A percentile compares a stretch with the other conserved stretches of the same genome.
Conservation (phyloP, 2,113 vertebrate genomes). For the Campylomormyrus numenius region DNA sequence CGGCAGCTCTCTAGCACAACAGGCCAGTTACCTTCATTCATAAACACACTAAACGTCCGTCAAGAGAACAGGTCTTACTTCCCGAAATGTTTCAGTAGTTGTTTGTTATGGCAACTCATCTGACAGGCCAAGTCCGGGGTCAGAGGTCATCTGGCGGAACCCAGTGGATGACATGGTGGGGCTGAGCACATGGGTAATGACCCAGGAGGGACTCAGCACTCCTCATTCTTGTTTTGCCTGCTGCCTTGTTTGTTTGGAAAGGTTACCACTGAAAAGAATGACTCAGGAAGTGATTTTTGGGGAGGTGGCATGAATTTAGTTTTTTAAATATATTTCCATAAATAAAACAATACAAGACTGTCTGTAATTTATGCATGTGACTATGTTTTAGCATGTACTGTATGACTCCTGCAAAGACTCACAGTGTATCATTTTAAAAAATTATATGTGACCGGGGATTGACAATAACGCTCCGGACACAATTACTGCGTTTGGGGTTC, state of each 20-base stretch:
- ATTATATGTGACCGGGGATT: not conserved
- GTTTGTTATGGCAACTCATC: conserved; percentile 18
- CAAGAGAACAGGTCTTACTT: not conserved
- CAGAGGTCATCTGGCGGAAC: not conserved
- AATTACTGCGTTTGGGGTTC: too few species aligned
- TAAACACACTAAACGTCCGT: not conserved
- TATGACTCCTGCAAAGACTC: not conserved
- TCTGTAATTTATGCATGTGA: not conserved
- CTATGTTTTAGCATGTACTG: not conserved
- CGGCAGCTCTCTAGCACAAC: not conserved
- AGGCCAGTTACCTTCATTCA: conserved; percentile 7
- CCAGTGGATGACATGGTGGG: not conserved
- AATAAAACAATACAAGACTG: not conserved
- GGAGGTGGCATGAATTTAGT: not conserved
- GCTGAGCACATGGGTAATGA: not conserved
- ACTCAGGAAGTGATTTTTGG: not conserved
- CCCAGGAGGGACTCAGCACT: not conserved
- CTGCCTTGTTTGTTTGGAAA: not conserved
- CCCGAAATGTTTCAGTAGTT: conserved; percentile 3
- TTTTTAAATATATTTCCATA: not conserved
- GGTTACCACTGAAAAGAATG: not conserved
- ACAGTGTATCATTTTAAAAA: not conserved
- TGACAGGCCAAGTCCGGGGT: not conserved
- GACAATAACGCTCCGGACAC: too few species aligned
- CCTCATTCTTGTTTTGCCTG: not conserved